phyloP scores from a whole-genome alignment of 1,140 invertebrate species.

The Drosophila melanica region DNA sequence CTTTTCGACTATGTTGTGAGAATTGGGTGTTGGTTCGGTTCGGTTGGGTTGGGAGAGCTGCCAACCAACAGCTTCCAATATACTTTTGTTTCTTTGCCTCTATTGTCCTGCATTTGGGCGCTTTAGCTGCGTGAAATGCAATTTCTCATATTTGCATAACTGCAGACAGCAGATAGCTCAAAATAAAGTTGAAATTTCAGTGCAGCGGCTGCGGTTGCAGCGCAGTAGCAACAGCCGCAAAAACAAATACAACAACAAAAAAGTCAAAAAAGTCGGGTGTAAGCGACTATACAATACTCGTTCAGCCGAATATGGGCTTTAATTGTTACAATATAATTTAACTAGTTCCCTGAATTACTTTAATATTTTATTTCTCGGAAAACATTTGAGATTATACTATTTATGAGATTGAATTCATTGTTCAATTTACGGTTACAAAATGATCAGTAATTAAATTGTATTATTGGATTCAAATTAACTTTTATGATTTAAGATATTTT shows the following conservation, averaged over 20 bases:
- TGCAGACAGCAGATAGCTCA: constrained; percentile 81
- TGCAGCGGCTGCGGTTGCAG: constrained; percentile 36
- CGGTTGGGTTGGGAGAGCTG: not conserved
- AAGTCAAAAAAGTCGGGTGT: no score
- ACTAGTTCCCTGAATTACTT: no score
- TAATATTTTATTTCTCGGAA: no score
- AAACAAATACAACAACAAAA: constrained; percentile 2
- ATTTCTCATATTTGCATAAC: constrained; percentile 82
- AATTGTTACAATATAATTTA: no score
- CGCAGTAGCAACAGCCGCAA: constrained; percentile 16
- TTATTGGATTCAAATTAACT: no score
- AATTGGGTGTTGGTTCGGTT: not conserved
- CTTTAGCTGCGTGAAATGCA: constrained; percentile 73
- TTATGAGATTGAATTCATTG: no score
- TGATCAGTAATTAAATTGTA: no score
- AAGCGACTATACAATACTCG: no score
- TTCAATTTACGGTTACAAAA: no score
- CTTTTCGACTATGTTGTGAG: constrained; percentile 66
- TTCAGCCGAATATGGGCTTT: no score
- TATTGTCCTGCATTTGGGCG: constrained; percentile 57
- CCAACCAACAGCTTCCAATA: constrained; percentile 59
- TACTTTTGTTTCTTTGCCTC: constrained; percentile 74
- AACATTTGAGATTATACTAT: no score
- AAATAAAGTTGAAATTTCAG: constrained; percentile 77
- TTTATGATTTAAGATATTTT: no score